Evolutionary conservation across 2,888 invertebrate genomes (phyloP).

Genomic region (Epiblema foenella): DNA sequence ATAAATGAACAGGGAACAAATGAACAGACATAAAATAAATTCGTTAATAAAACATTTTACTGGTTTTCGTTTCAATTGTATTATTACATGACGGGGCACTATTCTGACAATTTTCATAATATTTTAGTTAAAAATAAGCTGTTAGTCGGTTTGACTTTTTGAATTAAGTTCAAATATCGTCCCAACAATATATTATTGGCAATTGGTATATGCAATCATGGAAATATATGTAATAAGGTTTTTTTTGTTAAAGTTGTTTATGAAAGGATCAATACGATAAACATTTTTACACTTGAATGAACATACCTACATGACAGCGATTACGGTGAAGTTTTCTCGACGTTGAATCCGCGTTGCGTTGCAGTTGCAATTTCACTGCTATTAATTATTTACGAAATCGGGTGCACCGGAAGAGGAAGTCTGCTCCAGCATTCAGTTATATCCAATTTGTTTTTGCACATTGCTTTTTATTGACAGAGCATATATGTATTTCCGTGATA

Average conservation of each 20-base stretch:
- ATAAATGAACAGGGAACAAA: slow-evolving; percentile 29
- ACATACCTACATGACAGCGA: too few relatives aligned
- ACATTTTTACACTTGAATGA: too few relatives aligned
- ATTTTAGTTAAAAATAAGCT: not conserved
- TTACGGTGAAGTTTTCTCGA: not conserved
- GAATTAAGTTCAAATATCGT: too few relatives aligned
- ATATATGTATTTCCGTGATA: not conserved
- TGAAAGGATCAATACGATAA: too few relatives aligned
- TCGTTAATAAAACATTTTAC: slow-evolving; percentile 50
- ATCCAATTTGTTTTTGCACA: slow-evolving; percentile 25
- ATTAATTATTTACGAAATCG: slow-evolving; percentile 25
- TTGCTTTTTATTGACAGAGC: slow-evolving; percentile 15
- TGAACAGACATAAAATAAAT: slow-evolving; percentile 12
- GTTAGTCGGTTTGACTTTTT: too few relatives aligned
- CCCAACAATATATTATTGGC: too few relatives aligned
- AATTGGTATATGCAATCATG: too few relatives aligned
- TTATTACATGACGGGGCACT: slow-evolving; percentile 46
- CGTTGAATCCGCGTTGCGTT: not conserved
- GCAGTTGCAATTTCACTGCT: not conserved
- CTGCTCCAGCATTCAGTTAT: slow-evolving; percentile 19
- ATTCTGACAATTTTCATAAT: slow-evolving; percentile 10
- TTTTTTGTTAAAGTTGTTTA: too few relatives aligned
- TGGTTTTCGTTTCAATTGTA: slow-evolving; percentile 50
- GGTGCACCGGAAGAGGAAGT: slow-evolving; percentile 19
- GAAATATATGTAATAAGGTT: too few relatives aligned